Base-by-base conservation (phyloP, 2,797 vertebrate genomes). In the Peromyscus melanophrys region DNA sequence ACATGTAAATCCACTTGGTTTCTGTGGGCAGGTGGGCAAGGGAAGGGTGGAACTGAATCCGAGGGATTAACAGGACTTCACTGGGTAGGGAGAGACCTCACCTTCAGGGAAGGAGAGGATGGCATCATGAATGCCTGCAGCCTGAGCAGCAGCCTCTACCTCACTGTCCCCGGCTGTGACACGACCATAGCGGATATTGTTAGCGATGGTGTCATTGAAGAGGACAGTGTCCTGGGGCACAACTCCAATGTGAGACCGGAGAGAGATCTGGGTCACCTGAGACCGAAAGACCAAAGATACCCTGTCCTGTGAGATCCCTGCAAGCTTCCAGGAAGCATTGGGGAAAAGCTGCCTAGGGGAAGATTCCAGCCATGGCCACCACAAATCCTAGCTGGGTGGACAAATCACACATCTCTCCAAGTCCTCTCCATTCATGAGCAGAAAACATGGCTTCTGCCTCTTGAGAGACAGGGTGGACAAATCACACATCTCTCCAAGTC, bases 221-320 rank as follows among this genome's bases (percentile, higher is more conserved):
- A 99, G 99, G 25, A 99, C 99, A 0, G 99, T 99, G 82, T 99
- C 99, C 98, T 99, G 99, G 11, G 99, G 99, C 63, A 99, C 99
- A 31, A 99, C 99, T 4, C 99, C 99, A 0, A 99, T 99, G 96
- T 99, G 99, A 73, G 99, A 98, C 0, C 99, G 99, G 86, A 99
- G 98, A 0, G 99, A 99, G 0, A 46, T 92, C 96, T 99, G 99
- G 97, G 99, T 99, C 83, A 99, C 99, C 99, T 99, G 90, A 43
- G 1, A 67, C 59, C 81, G 37, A 87, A 89, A 96, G 63, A 97
- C 34, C 80, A 43, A 10, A 40, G 5, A 85, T 9, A 6, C 9
- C 61, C 86, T 88, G 25, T 29, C 73, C 57, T 37, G 81, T 81
- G 4, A 23, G 96, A 59, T 17, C 7, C 43, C 57, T 13, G 12